Evolutionary conservation across 2,797 vertebrate genomes (phyloP).

Genomic region (Helostoma temminkii): DNA sequence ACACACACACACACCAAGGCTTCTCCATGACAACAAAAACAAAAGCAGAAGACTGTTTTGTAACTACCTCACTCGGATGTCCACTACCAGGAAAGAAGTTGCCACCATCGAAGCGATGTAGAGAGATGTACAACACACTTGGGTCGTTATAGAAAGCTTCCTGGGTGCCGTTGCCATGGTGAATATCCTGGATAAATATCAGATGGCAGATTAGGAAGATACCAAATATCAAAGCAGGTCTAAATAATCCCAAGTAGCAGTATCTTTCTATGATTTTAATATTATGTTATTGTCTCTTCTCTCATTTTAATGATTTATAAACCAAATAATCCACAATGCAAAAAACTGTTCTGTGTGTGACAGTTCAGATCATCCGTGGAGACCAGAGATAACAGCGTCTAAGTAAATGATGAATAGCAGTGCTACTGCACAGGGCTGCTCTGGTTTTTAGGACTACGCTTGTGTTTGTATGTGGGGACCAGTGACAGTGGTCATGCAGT

Average conservation of each 20-base stretch:
- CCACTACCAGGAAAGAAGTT: slow-evolving; percentile 92
- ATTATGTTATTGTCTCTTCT: background rate
- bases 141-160: slow-evolving; percentile 93
- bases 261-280: background rate
- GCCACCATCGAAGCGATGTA: slow-evolving; percentile 90
- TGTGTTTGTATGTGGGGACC: slow-evolving; percentile 46
- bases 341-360: slow-evolving; percentile 37
- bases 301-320: background rate
- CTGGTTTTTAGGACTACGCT: slow-evolving; percentile 30
- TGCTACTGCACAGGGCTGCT: slow-evolving; percentile 56
- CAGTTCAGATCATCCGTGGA: slow-evolving; percentile 57
- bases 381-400: slow-evolving; percentile 45
- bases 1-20: slow-evolving; percentile 29
- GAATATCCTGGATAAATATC: slow-evolving; percentile 87
- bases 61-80: slow-evolving; percentile 87
- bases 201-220: slow-evolving; percentile 29
- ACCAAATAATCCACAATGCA: background rate
- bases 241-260: background rate
- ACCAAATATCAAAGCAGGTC: background rate
- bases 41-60: slow-evolving; percentile 37
- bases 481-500: slow-evolving; percentile 26
- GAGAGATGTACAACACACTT: slow-evolving; percentile 92
- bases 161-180: slow-evolving; percentile 94
- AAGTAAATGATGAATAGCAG: slow-evolving; percentile 52
- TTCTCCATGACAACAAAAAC: slow-evolving; percentile 44